A percentile compares a stretch with the other conserved stretches of the same genome.
Conservation (phyloP, 2,797 vertebrate genomes). For the Brachymystax lenok region DNA sequence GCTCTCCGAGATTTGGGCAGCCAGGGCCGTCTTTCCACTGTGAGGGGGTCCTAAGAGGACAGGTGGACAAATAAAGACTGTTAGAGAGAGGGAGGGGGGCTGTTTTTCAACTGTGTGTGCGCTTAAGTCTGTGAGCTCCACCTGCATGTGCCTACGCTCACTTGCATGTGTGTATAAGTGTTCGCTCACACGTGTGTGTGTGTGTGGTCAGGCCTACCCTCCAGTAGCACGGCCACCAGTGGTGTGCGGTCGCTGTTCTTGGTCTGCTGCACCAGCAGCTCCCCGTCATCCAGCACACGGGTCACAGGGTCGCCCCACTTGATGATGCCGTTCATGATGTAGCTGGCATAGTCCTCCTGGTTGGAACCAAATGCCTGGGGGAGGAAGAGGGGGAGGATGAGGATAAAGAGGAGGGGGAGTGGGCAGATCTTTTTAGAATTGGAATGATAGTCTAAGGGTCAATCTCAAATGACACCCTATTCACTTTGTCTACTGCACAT, state of each 20-base stretch:
- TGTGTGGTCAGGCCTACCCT: conserved; percentile 77
- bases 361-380: conserved; percentile 95
- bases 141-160: not conserved
- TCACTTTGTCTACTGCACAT: not conserved
- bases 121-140: not conserved
- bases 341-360: conserved; percentile 96
- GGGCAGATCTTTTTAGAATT: not conserved
- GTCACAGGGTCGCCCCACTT: conserved; percentile 97
- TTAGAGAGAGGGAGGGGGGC: not conserved
- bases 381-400: not conserved
- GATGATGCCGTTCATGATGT: conserved; percentile 98
- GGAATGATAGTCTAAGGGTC: not conserved
- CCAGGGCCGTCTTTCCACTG: conserved; percentile 94
- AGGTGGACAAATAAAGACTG: not conserved
- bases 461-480: not conserved
- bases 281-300: conserved; percentile 90
- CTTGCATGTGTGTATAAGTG: conserved; percentile 11
- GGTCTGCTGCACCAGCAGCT: conserved; percentile 94
- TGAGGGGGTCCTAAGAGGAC: conserved; percentile 86
- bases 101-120: not conserved
- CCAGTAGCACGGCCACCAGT: conserved; percentile 89
- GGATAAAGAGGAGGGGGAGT: too few species aligned
- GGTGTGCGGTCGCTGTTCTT: conserved; percentile 98
- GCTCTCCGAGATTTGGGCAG: conserved; percentile 93
- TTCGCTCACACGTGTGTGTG: not conserved